Base-by-base conservation (phyloP, 1,140 invertebrate species). In the Gyrodactylus salaris region DNA sequence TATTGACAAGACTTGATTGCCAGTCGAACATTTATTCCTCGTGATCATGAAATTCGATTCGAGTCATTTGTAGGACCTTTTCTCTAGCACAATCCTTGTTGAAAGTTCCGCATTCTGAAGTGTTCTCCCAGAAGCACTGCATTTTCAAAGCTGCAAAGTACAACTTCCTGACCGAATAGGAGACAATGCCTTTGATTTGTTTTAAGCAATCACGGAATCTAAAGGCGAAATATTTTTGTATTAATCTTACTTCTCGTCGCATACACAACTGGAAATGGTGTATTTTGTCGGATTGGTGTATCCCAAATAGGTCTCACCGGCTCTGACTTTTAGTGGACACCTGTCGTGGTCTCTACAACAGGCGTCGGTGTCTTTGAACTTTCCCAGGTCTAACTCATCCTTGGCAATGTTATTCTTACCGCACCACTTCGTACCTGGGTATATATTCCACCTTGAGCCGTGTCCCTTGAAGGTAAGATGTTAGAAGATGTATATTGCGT, bases 261-360 rank as follows among this genome's bases (percentile, higher is more conserved):
- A 54, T 16, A 16, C 34, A 54, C 34, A 54, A 54, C 7, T 16
- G 7, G 34, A 54, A 7, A 54, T 54, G 7, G 34, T 54, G 34
- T 54, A 54, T 54, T 54, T 54, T 54, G 34, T 54, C n/a, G 34
- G 34, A 54, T 54, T 54, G n/a, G 7, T n/a, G n/a, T 54, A 54
- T 7, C 34, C 34, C 34, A 54, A 16, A n/a, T 16, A n/a, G 34
- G 34, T 16, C n/a, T 54, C 34, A 54, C 34, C 34, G 7, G 7
- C n/a, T 7, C 34, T 7, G 7, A 54, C n/a, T 54, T 54, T 54
- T 54, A 54, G 7, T 54, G 34, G 34, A 54, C 75, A 76, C 20
- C 70, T n/a, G 27, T 76, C 75, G 68, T 76, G 75, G 1, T 73
- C 69, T 26, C 75, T 25, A 25, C 75, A 76, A 27, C 75, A 76